Base-by-base conservation (phyloP, 1,140 invertebrate genomes). In the Cyclargus thomasi region DNA sequence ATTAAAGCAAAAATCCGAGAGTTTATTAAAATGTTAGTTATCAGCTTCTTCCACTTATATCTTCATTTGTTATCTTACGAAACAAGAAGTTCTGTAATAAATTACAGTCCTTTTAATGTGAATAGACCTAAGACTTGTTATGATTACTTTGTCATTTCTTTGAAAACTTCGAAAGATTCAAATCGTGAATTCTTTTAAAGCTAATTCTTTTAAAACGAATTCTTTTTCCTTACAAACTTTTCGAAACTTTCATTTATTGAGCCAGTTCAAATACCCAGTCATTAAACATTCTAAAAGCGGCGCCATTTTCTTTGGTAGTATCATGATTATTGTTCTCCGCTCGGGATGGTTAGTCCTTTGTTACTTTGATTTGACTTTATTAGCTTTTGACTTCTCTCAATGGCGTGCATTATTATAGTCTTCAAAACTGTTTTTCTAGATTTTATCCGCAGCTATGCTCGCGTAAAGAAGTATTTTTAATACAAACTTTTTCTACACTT, bases 221-320 rank as follows among this genome's bases (percentile, higher is more conserved):
- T 47, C 39, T 47, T 68, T 68, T 17, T 35, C 62, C 8, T 68
- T 68, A 62, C 63, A 53, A 63, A 68, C 67, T 62, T 62, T 36
- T 23, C 14, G 23, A 11, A 63, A 53, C 62, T 53, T 55, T 63
- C 35, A 64, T 68, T 39, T 23, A 22, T 8, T 59, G 11, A 67
- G n/a, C n/a, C 17, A 62, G 35, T 59, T 21, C 57, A 67, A 67
- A 65, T 20, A 59, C 18, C 21, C 7, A 11, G 55, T 59, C 55
- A 21, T 59, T 22, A 20, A 59, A 20, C 20, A 59, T 59, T 59
- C 55, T 59, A 59, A 47, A 59, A 59, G 55, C 55, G 20, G 55
- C 10, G 55, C 55, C 55, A 20, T 21, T 47, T 59, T 59, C 55
- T 59, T 59, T 59, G 55, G 55, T 10, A 18, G 18, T 20, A 59